Evolutionary conservation across 2,797 vertebrate genomes (phyloP), one percentile per base, ranked within the genome.

Genomic region (Mustela erminea): DNA sequence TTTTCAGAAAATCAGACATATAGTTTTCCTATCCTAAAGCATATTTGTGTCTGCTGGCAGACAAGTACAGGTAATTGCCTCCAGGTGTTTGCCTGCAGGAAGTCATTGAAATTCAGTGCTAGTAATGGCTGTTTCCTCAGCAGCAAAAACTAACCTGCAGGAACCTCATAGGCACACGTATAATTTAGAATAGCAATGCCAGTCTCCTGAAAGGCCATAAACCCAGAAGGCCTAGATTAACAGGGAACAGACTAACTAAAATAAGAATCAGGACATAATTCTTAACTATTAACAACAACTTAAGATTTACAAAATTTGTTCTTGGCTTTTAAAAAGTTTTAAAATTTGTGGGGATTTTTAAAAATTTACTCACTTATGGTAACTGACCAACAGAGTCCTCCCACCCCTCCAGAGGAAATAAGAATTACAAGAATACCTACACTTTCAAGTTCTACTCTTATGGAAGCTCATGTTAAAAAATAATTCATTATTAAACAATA

Each of bases 61-160:
- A 96, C 82, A 64, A 96, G 88, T 64, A 80, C 96, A 98, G 95
- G 97, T 98, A 97, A 98, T 97, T 96, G 97, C 97, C 97, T 98
- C 97, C 97, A 98, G 98, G 97, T 98, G 97, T 97, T 96, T 86
- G 97, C 98, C 98, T 97, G 97, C 96, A 97, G 98, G 97, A 98
- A 98, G 95, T 95, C 91, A 97, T 93, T 97, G 97, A 97, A 97
- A 98, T 97, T 96, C 98, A 82, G 88, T 49, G 75, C 90, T 54
- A 87, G 96, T 90, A 93, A 97, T 84, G 60, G 80, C 91, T 96
- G 95, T 93, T 97, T 98, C 96, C 94, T 96, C 90, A 83, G 86
- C 80, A 96, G 97, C 97, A 96, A 97, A 98, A 96, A 94, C 88
- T 93, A 96, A 97, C 96, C 97, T 92, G 93, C 93, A 90, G 97